Conservation (phyloP, 2,888 invertebrate species). For the Reticulitermes lucifugus region DNA sequence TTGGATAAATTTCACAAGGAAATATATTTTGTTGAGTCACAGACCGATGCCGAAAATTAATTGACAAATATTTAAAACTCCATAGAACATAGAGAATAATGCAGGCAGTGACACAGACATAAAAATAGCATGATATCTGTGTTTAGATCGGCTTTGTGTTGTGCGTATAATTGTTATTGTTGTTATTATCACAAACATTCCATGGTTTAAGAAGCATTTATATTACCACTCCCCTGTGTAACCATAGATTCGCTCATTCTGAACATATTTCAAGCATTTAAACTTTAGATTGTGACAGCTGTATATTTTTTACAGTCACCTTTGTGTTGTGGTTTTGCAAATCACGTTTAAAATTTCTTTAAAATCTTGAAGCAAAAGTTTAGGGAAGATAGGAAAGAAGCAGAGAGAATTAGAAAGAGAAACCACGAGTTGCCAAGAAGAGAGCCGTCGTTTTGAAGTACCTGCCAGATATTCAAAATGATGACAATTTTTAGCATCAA, state of each 20-base stretch:
- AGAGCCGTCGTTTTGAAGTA: not conserved
- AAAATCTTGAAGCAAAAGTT: not conserved
- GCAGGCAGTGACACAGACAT: not conserved
- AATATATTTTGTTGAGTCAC: no score
- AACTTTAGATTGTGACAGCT: no score
- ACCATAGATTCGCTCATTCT: no score
- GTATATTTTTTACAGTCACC: no score
- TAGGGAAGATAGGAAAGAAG: not conserved
- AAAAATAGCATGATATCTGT: not conserved
- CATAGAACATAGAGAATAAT: not conserved
- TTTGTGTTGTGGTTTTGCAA: no score
- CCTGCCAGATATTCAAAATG: not conserved
- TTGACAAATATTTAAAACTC: not conserved
- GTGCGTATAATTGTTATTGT: no score
- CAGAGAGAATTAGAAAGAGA: not conserved
- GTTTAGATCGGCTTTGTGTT: not conserved
- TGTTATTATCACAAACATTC: no score
- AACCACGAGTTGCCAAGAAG: not conserved
- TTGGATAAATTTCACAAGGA: no score
- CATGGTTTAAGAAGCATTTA: no score
- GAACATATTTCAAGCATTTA: no score
- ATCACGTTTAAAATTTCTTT: no score
- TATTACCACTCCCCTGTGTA: no score
- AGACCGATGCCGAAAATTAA: not conserved
- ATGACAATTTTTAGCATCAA: not conserved